Conservation (phyloP, 2,113 vertebrate species). For the Corvus moneduloides region DNA sequence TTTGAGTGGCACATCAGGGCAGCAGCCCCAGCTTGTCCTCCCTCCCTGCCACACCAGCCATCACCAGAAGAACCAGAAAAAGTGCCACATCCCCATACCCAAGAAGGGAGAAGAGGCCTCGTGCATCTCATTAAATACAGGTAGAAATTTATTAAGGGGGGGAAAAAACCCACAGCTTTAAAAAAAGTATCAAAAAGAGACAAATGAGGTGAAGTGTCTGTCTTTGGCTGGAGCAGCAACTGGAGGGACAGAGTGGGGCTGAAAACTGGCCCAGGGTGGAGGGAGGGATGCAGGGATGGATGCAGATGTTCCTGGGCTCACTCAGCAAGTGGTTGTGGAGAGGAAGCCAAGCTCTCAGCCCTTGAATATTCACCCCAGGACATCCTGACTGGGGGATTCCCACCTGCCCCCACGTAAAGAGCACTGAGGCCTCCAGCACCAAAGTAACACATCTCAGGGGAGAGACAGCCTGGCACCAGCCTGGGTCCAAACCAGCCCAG, state of each 20-base stretch:
- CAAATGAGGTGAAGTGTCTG: background rate
- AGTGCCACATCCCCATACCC: accelerated
- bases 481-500: background rate
- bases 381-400: background rate
- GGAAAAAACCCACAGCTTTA: background rate
- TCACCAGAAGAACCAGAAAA: background rate
- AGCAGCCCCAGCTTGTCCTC: background rate
- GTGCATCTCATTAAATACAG: conserved; percentile 32
- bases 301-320: background rate
- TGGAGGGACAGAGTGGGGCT: background rate
- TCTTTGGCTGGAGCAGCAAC: conserved; percentile 25
- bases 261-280: background rate
- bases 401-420: background rate
- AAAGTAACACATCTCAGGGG: background rate
- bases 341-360: background rate
- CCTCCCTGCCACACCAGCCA: background rate
- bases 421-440: background rate
- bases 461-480: background rate
- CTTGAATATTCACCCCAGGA: background rate
- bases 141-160: conserved; percentile 38
- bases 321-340: background rate
- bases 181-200: conserved; percentile 60
- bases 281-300: background rate
- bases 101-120: background rate
- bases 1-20: background rate